Evolutionary conservation across 92 coral and sea anemone genomes (phyloP).

Genomic region (Porites lobata): DNA sequence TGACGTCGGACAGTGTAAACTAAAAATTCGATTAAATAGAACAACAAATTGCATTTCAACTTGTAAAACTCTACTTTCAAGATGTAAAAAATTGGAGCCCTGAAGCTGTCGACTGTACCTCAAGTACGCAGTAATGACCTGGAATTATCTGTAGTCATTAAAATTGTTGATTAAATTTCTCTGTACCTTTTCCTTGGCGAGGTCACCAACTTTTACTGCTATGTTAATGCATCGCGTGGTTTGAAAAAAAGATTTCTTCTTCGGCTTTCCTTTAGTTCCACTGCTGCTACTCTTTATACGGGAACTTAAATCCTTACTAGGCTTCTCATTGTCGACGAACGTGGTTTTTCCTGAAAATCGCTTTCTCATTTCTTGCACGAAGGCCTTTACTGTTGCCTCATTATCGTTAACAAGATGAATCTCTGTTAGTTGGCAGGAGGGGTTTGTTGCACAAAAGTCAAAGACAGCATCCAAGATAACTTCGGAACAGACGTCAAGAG

Average conservation of each 20-base stretch:
- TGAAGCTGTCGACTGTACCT: too few relatives aligned
- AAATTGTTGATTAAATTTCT: too few relatives aligned
- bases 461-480: constrained; percentile 62
- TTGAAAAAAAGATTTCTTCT: not conserved
- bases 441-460: constrained; percentile 50
- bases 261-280: not conserved
- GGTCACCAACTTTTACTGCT: constrained; percentile 52
- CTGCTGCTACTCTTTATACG: not conserved
- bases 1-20: too few relatives aligned
- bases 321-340: not conserved
- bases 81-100: too few relatives aligned
- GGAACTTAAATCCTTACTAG: too few relatives aligned
- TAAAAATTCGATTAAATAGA: too few relatives aligned
- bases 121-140: too few relatives aligned
- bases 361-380: constrained; percentile 43
- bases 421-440: constrained; percentile 45
- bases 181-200: constrained; percentile 49
- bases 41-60: too few relatives aligned
- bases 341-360: constrained; percentile 45
- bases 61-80: too few relatives aligned
- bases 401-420: constrained; percentile 77
- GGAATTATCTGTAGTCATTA: too few relatives aligned
- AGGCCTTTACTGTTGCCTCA: constrained; percentile 41
- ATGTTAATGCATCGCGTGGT: constrained; percentile 31
- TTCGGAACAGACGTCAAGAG: constrained; percentile 72